These are phyloP conservation scores for Diprion similis DNA, from an alignment of 1,140 invertebrate genomes.

Conservation along the genomic window DNA sequence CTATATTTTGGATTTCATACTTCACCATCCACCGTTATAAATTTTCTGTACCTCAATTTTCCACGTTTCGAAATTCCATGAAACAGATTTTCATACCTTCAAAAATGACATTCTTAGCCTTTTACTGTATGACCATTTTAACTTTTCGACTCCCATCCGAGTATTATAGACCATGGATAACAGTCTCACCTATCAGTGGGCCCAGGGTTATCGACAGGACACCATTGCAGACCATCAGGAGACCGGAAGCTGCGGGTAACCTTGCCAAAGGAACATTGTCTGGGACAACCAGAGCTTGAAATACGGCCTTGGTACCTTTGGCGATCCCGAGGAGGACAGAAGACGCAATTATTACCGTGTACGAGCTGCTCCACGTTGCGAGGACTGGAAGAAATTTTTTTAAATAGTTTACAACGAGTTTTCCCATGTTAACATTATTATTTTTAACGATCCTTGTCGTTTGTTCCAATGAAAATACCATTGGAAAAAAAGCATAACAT, in stretches of 20 bases:
- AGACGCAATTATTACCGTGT: conserved; percentile 53
- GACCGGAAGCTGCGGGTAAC: conserved; percentile 69
- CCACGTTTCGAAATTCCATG: too few relatives aligned
- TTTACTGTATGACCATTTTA: background rate
- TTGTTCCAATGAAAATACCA: too few relatives aligned
- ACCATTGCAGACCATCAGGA: conserved; percentile 68
- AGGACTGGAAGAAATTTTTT: conserved; percentile 48
- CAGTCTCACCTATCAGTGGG: conserved; percentile 54
- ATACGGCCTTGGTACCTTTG: conserved; percentile 64
- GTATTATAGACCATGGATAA: conserved; percentile 2
- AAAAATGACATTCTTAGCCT: background rate
- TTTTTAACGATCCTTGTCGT: too few relatives aligned
- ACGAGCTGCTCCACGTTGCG: conserved; percentile 53
- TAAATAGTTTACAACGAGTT: background rate
- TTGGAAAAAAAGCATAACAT: background rate
- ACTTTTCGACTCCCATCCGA: background rate
- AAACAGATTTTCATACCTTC: too few relatives aligned
- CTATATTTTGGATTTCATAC: too few relatives aligned
- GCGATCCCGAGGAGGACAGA: conserved; percentile 65
- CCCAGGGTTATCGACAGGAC: conserved; percentile 54
- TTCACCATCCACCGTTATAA: too few relatives aligned
- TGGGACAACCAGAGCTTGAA: conserved; percentile 67
- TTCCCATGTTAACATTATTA: conserved; percentile 7
- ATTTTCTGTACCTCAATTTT: too few relatives aligned
- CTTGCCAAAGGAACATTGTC: conserved; percentile 68